These are phyloP conservation scores for Umimayanthus kanabou DNA, from an alignment of 92 coral and sea anemone genomes.

Conservation along the genomic window DNA sequence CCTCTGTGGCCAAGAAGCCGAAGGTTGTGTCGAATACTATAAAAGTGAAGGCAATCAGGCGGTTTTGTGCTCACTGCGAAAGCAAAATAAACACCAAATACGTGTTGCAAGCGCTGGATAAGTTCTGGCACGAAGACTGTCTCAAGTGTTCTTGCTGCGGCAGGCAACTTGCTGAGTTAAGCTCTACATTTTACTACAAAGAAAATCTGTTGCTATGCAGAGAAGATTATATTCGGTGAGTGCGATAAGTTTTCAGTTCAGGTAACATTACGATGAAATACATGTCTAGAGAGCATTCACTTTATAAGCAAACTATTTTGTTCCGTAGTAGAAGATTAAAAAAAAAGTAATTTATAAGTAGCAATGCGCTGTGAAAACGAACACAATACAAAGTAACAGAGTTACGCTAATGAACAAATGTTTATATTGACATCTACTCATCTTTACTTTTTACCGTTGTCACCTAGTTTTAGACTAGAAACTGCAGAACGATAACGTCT, in stretches of 20 bases:
- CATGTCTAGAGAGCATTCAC: not conserved
- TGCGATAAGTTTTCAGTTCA: not conserved
- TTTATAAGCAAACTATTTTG: too few relatives aligned
- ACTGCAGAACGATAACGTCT: too few relatives aligned
- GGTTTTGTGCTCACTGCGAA: slow-evolving; percentile 69
- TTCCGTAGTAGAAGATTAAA: too few relatives aligned
- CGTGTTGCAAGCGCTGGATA: slow-evolving; percentile 71
- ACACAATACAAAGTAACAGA: too few relatives aligned
- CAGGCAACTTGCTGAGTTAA: slow-evolving; percentile 59
- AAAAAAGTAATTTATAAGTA: too few relatives aligned
- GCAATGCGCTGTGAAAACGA: too few relatives aligned
- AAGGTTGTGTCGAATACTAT: not conserved
- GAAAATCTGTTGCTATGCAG: slow-evolving; percentile 72
- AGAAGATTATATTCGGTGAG: slow-evolving; percentile 83
- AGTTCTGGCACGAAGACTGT: slow-evolving; percentile 89
- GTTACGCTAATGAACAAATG: too few relatives aligned
- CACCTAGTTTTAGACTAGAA: too few relatives aligned
- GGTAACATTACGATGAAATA: not conserved
- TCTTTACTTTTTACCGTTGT: too few relatives aligned
- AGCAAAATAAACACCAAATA: slow-evolving; percentile 60
- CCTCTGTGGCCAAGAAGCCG: slow-evolving; percentile 23
- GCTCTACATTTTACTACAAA: slow-evolving; percentile 75
- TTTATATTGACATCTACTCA: too few relatives aligned
- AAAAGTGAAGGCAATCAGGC: slow-evolving; percentile 36
- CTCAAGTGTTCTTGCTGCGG: slow-evolving; percentile 80